Conservation (phyloP, 2,888 invertebrate genomes). For the Pachycephus smyrnensis region DNA sequence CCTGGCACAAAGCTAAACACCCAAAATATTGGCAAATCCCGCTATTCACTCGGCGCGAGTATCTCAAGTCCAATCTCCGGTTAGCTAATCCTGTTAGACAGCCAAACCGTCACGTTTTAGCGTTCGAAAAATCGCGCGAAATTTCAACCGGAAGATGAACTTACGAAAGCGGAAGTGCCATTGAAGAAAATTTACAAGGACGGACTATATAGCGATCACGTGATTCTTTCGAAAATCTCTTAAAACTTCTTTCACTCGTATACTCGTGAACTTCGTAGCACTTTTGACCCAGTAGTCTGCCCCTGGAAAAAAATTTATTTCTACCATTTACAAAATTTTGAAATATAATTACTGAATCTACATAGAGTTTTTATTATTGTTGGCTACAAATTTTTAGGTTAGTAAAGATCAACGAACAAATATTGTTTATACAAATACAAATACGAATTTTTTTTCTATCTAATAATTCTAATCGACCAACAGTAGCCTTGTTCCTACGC, state of each 20-base stretch:
- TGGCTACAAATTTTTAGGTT: too few species aligned
- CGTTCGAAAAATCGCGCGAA: background rate
- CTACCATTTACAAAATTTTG: too few species aligned
- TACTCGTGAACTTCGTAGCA: too few species aligned
- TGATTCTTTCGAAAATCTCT: background rate
- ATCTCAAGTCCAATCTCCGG: conserved; percentile 18
- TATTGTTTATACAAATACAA: too few species aligned
- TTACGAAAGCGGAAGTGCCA: background rate
- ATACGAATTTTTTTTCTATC: too few species aligned
- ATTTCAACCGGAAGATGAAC: background rate
- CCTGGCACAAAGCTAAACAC: conserved; percentile 59
- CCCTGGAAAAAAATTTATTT: too few species aligned
- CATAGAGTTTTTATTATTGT: too few species aligned
- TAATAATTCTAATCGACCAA: too few species aligned
- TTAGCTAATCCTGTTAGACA: conserved; percentile 26
- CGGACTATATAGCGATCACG: too few species aligned
- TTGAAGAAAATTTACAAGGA: background rate
- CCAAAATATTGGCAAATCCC: conserved; percentile 60
- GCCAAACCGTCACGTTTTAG: conserved; percentile 56
- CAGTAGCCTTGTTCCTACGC: background rate
- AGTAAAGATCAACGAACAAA: too few species aligned
- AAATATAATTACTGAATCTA: too few species aligned
- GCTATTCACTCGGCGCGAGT: conserved; percentile 19
- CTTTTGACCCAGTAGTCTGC: background rate
- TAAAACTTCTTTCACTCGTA: background rate